A percentile compares a stretch with the other conserved stretches of the same genome.
Conservation (phyloP, 2,113 vertebrate genomes). For the Ophthalmolycus amberensis region DNA sequence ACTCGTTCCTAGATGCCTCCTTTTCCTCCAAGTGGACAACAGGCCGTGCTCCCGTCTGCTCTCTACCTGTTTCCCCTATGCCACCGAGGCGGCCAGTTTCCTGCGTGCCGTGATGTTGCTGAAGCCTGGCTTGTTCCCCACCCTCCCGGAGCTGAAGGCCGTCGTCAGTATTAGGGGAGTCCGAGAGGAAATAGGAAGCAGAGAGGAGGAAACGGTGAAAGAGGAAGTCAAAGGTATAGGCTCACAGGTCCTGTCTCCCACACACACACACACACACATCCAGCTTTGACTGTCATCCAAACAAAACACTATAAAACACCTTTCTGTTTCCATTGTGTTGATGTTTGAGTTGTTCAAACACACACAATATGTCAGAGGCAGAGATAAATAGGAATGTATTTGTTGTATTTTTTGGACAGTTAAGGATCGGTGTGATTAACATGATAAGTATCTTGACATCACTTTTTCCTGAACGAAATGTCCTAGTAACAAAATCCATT, state of each 20-base stretch:
- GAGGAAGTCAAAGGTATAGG: constrained; percentile 70
- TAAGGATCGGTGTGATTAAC: neutral
- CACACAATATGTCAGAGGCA: neutral
- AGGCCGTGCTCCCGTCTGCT: constrained; percentile 79
- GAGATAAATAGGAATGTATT: neutral
- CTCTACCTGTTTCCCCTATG: constrained; percentile 79
- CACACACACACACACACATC: neutral
- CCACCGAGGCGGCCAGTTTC: constrained; percentile 84
- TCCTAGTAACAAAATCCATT: neutral
- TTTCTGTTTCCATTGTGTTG: constrained; percentile 45
- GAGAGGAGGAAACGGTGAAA: constrained; percentile 59
- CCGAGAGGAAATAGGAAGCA: constrained; percentile 79
- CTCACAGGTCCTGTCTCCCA: constrained; percentile 11
- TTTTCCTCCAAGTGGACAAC: constrained; percentile 89
- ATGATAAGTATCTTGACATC: neutral
- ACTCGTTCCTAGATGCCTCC: constrained; percentile 81
- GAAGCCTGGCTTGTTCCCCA: constrained; percentile 55
- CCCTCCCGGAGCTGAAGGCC: constrained; percentile 67
- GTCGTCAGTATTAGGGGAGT: constrained; percentile 83
- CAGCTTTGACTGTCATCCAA: constrained; percentile 48
- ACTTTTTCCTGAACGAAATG: neutral
- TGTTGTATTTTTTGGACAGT: neutral
- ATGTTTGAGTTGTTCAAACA: neutral
- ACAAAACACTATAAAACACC: constrained; percentile 43
- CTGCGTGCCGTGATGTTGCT: constrained; percentile 77